Base-by-base conservation (phyloP, 2,888 invertebrate species). In the Anoplius nigerrimus region DNA sequence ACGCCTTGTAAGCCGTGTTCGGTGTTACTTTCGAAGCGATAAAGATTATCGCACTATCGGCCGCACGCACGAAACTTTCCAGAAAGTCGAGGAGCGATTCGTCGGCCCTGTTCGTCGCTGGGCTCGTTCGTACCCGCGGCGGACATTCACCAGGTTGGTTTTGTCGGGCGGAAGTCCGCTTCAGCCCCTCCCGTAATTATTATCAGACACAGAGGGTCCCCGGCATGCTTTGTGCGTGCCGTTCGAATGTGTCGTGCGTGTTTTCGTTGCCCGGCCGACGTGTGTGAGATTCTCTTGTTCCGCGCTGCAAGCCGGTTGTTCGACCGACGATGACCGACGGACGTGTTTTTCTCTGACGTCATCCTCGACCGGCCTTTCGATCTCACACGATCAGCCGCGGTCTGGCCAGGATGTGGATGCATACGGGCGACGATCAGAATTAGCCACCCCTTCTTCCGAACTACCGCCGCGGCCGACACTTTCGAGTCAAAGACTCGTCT, bases 121-220 rank as follows among this genome's bases (percentile, higher is more conserved):
- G 46, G 46, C 58, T 42, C 42, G 63, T 63, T 57, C 52, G 48
- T 48, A 15, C n/a, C 42, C 51, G 57, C 8, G 51, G 45, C 46
- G 45, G 27, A 18, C 48, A 51, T 42, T 67, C 62, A 62, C 52
- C 68, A 66, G 68, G 62, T 74, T 55, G 72, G 27, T 74, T 74
- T 73, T 71, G 68, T 71, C 62, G 75, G 69, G 74, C 84, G 84
- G 84, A 84, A 84, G 84, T 82, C 66, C 75, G 84, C 80, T 79
- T 72, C 77, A 75, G 82, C 76, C 83, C 81, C 81, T 82, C 81
- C 77, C 75, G 82, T 81, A 84, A 84, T 84, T 84, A 80, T 74
- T 73, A 81, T 77, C 79, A 71, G 70, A 62, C 11, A 24, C 21
- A 24, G 66, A 57, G 78, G 62, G 73, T 56, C 62, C 69, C 21